These are phyloP conservation scores for Setipinna tenuifilis DNA, from an alignment of 2,797 vertebrate genomes.

Conservation along the genomic window DNA sequence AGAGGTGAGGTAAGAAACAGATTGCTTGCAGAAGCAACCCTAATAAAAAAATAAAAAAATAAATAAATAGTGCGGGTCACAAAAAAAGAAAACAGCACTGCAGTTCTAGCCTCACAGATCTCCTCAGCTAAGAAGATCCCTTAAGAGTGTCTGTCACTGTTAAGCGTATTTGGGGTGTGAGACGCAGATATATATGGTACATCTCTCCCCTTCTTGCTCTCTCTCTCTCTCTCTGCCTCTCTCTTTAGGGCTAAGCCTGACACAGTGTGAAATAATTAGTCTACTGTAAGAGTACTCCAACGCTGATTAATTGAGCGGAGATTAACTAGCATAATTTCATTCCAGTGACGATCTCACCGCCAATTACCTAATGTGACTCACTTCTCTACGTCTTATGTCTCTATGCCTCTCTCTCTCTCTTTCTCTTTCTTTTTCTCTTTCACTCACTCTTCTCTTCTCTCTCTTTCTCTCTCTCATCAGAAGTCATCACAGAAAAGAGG, in stretches of 20 bases:
- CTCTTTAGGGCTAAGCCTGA: slow-evolving; percentile 54
- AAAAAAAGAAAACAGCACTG: neutral
- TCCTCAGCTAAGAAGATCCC: neutral
- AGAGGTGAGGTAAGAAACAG: neutral
- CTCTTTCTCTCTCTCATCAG: neutral
- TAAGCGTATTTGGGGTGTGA: neutral
- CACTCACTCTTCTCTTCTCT: neutral
- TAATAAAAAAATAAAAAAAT: neutral
- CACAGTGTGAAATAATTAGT: slow-evolving; percentile 67
- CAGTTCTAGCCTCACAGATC: neutral
- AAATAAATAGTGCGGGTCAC: neutral
- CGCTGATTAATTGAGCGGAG: slow-evolving; percentile 78
- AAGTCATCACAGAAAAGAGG: neutral
- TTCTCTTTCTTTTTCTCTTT: slow-evolving; percentile 39
- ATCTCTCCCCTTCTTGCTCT: too few relatives aligned
- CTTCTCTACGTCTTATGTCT: neutral
- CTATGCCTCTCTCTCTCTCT: slow-evolving; percentile 19
- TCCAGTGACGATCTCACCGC: slow-evolving; percentile 74
- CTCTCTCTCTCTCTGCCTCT: slow-evolving; percentile 30
- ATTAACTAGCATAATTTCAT: slow-evolving; percentile 81
- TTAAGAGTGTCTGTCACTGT: neutral
- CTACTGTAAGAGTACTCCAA: slow-evolving; percentile 68
- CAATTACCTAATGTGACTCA: slow-evolving; percentile 74
- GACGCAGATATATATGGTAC: neutral
- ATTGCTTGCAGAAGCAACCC: neutral